Base-by-base conservation (phyloP, 2,113 vertebrate species). In the Spea multiplicata region DNA sequence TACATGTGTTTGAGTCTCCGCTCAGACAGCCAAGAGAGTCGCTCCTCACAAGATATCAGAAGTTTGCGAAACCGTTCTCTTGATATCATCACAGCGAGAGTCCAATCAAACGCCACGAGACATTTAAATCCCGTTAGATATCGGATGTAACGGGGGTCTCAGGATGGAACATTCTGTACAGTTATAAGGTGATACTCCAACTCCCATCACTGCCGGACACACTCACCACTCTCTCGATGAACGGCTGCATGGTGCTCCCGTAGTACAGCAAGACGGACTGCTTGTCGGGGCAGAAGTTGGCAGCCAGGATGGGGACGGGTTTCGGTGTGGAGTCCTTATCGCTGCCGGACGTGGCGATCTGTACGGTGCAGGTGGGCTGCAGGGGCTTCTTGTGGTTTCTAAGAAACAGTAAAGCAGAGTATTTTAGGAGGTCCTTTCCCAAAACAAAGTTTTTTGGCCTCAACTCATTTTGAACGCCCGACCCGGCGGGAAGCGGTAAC, bases 341-440 rank as follows among this genome's bases (percentile, higher is more conserved):
- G 73, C 86, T 84, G 82, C 94, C 93, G 72, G 93, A 91, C 14
- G 94, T 93, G 3, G 95, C 94, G 89, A 99, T 92, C 88, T 98
- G 96, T 85, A 99, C 87, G 53, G 95, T 93, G 86, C 94, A 96
- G 59, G 89, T 92, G 47, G 97, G 94, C 46, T 91, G 91, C 85
- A 98, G 83, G 7, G 97, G 97, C 81, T 98, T 99, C 94, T 97
- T 99, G 86, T 96, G 96, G 30, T 94, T 94, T 74, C 97, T 99
- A 84, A 3, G 16, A 78, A 57, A 47, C 30, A 1, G 30, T 2
- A 30, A 30, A 30, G 30, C 30, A 30, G 30, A 30, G 30, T 30
- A 30, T 30, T 30, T 30, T 30, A 30, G 30, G 30, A 30, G 30
- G 30, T 30, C 30, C 1, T 2, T 2, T 30, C 30, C 30, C 30